phyloP scores from a whole-genome alignment of 2,113 vertebrate genomes.

The Pleuronectes platessa region DNA sequence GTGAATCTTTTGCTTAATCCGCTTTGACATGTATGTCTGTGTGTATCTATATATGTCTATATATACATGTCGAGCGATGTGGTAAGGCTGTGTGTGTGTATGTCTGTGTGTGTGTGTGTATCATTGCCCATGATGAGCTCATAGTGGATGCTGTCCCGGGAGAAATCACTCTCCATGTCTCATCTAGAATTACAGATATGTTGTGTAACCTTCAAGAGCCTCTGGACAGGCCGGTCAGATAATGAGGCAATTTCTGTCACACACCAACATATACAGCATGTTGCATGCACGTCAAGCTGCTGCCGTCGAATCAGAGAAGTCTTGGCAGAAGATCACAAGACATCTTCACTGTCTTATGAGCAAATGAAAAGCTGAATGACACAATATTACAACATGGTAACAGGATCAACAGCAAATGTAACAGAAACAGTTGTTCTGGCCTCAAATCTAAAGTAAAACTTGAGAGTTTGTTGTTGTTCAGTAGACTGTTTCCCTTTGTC shows the following conservation, averaged over 20 bases:
- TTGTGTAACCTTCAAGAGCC: constrained; percentile 42
- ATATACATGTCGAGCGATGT: too few relatives aligned
- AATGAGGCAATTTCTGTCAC: constrained; percentile 57
- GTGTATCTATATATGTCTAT: background rate
- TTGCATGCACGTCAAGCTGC: constrained; percentile 21
- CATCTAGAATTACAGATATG: constrained; percentile 39
- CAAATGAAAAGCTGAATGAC: background rate
- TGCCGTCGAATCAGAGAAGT: background rate
- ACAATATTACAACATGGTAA: background rate
- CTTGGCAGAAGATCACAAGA: background rate
- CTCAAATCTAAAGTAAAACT: background rate
- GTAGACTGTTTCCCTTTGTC: background rate
- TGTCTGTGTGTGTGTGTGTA: constrained; percentile 8
- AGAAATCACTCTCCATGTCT: constrained; percentile 45
- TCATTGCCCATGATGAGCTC: constrained; percentile 9
- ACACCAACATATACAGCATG: constrained; percentile 34
- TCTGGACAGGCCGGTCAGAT: constrained; percentile 42
- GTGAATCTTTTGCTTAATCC: background rate
- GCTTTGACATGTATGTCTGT: background rate
- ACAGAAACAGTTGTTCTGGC: background rate
- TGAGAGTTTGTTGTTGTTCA: background rate
- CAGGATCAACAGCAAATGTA: background rate
- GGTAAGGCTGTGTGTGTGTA: background rate
- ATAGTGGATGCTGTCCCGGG: constrained; percentile 3
- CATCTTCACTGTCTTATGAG: background rate